Evolutionary conservation across 2,113 vertebrate genomes (phyloP).

Genomic region (Neodontobutis hainanensis): DNA sequence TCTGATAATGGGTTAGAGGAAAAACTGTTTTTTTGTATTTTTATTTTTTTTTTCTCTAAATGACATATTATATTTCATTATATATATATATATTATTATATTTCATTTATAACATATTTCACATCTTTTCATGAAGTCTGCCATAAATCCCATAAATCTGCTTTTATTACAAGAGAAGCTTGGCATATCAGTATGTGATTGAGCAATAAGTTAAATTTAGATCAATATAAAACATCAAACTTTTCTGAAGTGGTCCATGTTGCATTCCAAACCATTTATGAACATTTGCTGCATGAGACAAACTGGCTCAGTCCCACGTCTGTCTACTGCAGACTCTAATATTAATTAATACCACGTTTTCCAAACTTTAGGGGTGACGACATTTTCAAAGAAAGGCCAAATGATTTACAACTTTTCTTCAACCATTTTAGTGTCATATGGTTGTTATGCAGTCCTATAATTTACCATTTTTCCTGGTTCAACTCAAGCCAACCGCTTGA

Average conservation of each 20-base stretch:
- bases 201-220: slow-evolving; percentile 61
- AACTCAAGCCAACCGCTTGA: no score
- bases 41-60: no score
- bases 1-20: not conserved
- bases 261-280: slow-evolving; percentile 78
- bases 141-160: slow-evolving; percentile 34
- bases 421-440: no score
- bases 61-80: no score
- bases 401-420: no score
- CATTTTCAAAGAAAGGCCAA: no score
- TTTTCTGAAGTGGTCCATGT: slow-evolving; percentile 48
- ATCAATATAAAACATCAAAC: slow-evolving; percentile 64
- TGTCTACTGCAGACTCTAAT: not conserved
- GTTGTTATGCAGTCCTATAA: no score
- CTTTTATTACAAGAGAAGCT: slow-evolving; percentile 31
- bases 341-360: not conserved
- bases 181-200: not conserved
- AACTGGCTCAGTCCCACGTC: slow-evolving; percentile 12
- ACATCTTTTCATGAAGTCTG: not conserved
- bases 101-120: no score
- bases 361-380: not conserved
- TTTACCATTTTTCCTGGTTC: no score
- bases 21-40: no score
- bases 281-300: slow-evolving; percentile 65
- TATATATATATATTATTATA: no score